phyloP scores from a whole-genome alignment of 2,797 vertebrate species.

The Ceyx erithaca region DNA sequence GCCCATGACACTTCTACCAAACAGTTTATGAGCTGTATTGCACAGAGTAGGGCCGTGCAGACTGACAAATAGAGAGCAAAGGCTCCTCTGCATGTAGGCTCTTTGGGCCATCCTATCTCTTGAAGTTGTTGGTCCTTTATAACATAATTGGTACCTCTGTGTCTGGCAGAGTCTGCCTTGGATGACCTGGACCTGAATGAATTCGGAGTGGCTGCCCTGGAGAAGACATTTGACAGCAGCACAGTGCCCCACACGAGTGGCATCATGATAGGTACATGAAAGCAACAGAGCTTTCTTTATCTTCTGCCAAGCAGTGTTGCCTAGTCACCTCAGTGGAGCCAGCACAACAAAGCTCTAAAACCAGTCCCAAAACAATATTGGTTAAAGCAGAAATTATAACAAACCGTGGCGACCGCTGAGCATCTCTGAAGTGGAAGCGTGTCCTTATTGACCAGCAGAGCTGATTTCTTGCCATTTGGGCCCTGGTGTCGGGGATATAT shows the following conservation, averaged over 20 bases:
- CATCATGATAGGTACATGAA: slow-evolving; percentile 90
- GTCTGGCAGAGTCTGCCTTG: slow-evolving; percentile 91
- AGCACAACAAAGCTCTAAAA: slow-evolving; percentile 63
- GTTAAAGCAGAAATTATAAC: slow-evolving; percentile 21
- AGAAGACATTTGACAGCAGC: slow-evolving; percentile 93
- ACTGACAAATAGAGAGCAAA: slow-evolving; percentile 44
- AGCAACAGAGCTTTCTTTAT: slow-evolving; percentile 79
- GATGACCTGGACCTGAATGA: slow-evolving; percentile 96
- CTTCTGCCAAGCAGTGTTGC: slow-evolving; percentile 78
- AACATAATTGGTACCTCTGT: slow-evolving; percentile 79
- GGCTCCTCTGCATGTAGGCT: slow-evolving; percentile 76
- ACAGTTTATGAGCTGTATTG: neutral
- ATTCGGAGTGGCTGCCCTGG: slow-evolving; percentile 93
- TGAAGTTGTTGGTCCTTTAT: slow-evolving; percentile 79
- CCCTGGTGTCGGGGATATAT: slow-evolving; percentile 42
- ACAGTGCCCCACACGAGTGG: slow-evolving; percentile 86
- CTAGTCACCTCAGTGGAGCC: slow-evolving; percentile 73
- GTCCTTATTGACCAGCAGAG: slow-evolving; percentile 4
- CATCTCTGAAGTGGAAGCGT: slow-evolving; percentile 42
- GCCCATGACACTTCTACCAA: slow-evolving; percentile 50
- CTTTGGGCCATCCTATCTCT: slow-evolving; percentile 76
- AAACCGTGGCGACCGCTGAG: slow-evolving; percentile 38
- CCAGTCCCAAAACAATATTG: neutral
- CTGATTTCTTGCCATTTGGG: slow-evolving; percentile 45
- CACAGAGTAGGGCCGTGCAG: slow-evolving; percentile 44